Evolutionary conservation across 2,797 vertebrate species (phyloP).

Genomic region (Pseudopleuronectes americanus): DNA sequence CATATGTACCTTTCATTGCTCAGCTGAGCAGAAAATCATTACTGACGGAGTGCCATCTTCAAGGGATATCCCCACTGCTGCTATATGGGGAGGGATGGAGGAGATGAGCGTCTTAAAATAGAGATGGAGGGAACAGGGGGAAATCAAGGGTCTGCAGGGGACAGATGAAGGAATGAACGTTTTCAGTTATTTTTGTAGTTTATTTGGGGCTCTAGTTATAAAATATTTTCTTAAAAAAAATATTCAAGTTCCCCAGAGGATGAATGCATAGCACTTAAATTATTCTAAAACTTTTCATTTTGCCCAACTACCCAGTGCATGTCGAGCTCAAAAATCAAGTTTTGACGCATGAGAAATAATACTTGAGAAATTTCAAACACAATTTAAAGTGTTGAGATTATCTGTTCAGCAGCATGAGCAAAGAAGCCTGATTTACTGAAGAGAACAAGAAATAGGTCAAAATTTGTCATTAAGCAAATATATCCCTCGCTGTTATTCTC

Average conservation of each 20-base stretch:
- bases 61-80: slow-evolving; percentile 73
- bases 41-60: slow-evolving; percentile 76
- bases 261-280: too few species aligned
- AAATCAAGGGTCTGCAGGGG: slow-evolving; percentile 3
- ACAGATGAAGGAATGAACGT: slow-evolving; percentile 11
- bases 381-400: neutral
- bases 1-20: slow-evolving; percentile 66
- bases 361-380: too few species aligned
- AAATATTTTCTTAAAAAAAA: too few species aligned
- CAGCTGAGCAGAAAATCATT: slow-evolving; percentile 81
- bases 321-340: too few species aligned
- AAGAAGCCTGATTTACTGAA: neutral
- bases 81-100: slow-evolving; percentile 28
- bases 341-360: too few species aligned
- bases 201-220: too few species aligned
- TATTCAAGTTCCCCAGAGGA: neutral
- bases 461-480: neutral
- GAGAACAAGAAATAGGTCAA: neutral
- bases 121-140: slow-evolving; percentile 9
- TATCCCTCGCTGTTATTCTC: neutral
- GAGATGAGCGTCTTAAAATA: slow-evolving; percentile 53
- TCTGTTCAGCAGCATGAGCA: too few species aligned
- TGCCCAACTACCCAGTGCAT: too few species aligned
- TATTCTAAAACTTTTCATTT: too few species aligned
- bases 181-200: too few species aligned